A percentile compares a stretch with the other conserved stretches of the same genome.
Evolutionary conservation across 2,797 vertebrate genomes (phyloP).

Genomic region (Luscinia luscinia): DNA sequence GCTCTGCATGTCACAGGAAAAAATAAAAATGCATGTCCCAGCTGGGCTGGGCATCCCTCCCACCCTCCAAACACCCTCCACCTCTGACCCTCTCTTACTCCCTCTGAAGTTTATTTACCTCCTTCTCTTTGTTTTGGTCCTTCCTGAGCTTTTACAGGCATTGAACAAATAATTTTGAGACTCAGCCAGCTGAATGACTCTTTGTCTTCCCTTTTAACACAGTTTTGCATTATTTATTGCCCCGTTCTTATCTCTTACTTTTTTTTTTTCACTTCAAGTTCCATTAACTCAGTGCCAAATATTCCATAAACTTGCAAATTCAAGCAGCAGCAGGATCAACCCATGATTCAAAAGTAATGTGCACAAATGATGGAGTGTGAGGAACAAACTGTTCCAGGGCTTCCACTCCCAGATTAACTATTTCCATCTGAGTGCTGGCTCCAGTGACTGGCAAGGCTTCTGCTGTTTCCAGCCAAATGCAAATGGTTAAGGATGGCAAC

Average conservation of each 20-base stretch:
- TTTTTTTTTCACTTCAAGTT: background rate
- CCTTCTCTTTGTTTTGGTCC: background rate
- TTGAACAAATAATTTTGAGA: background rate
- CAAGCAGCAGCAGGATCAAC: background rate
- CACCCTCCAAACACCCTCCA: background rate
- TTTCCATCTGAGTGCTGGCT: background rate
- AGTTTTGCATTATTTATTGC: slow-evolving; percentile 24
- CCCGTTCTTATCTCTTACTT: background rate
- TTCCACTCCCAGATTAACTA: background rate
- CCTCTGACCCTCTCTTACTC: background rate
- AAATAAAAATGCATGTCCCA: background rate
- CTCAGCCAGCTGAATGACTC: background rate
- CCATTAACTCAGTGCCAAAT: slow-evolving; percentile 31
- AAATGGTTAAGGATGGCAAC: background rate
- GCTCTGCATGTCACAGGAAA: background rate
- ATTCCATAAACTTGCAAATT: slow-evolving; percentile 50
- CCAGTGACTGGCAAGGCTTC: background rate
- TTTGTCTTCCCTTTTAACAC: background rate
- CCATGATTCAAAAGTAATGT: background rate
- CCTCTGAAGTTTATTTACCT: background rate
- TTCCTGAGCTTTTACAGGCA: background rate
- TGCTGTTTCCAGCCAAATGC: background rate
- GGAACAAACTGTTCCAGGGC: background rate
- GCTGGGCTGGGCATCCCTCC: background rate
- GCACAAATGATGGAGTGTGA: background rate